Percentiles rank a stretch among this genome's conserved stretches.
These are phyloP conservation scores for Strongylocentrotus purpuratus DNA, from an alignment of 35 echinoderm and acorn worm genomes.

Conservation along the genomic window DNA sequence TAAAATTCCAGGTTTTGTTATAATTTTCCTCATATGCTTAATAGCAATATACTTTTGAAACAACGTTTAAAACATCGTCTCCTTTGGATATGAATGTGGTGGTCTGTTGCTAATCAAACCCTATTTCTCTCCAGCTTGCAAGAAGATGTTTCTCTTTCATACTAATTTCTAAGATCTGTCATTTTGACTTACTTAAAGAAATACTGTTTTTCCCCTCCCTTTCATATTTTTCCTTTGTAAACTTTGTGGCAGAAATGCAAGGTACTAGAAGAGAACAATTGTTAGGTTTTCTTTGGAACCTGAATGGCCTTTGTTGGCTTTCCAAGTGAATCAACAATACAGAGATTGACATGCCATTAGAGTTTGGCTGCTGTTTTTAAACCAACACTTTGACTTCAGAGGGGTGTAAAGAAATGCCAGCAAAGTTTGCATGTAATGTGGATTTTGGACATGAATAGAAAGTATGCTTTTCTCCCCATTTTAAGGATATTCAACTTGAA, in stretches of 20 bases:
- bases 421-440: no score
- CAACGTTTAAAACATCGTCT: no score
- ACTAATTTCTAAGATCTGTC: constrained; percentile 18
- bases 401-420: not conserved
- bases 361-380: not conserved
- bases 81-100: no score
- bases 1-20: no score
- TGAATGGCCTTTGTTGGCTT: constrained; percentile 11
- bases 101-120: no score
- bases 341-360: not conserved
- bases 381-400: constrained; percentile 2
- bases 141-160: not conserved
- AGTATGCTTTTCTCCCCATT: no score
- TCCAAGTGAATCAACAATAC: not conserved
- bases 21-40: no score
- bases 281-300: not conserved
- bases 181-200: not conserved
- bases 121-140: no score
- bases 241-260: not conserved
- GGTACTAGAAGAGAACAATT: constrained; percentile 3
- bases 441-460: no score
- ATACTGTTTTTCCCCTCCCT: not conserved
- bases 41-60: no score
- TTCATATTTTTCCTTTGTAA: not conserved
- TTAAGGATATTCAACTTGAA: no score